Percentiles rank a stretch among this genome's conserved stretches.
phyloP scores from a whole-genome alignment of 2,797 vertebrate species.

The Phrynocephalus vlangalii region DNA sequence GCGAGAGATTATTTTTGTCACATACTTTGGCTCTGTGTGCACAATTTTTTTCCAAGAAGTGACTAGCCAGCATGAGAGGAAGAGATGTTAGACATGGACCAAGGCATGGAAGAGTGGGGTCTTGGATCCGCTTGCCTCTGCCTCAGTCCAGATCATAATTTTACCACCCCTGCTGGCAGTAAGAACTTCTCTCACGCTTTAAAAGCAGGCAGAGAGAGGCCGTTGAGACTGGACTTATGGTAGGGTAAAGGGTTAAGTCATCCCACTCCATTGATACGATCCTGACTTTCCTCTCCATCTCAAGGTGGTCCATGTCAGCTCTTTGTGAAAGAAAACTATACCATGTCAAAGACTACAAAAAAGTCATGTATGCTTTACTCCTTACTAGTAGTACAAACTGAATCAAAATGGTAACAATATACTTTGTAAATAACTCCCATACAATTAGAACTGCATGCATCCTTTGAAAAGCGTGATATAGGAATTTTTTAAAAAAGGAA shows the following conservation, averaged over 20 bases:
- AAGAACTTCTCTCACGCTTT: neutral
- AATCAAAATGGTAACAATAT: neutral
- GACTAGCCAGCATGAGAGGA: no score
- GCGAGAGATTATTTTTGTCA: neutral
- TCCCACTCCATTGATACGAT: no score
- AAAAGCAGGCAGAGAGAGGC: neutral
- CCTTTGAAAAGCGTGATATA: neutral
- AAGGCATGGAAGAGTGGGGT: neutral
- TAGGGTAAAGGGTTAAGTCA: neutral
- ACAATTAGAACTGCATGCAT: neutral
- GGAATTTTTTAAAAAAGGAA: conserved; percentile 14
- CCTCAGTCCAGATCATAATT: neutral
- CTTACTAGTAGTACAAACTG: neutral
- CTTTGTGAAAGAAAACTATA: neutral
- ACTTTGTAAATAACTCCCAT: neutral
- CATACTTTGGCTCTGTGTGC: neutral
- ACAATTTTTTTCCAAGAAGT: neutral
- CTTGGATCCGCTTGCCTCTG: neutral
- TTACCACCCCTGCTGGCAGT: neutral
- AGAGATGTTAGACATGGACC: neutral
- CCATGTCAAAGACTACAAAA: neutral
- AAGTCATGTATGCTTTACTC: neutral
- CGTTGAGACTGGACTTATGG: neutral
- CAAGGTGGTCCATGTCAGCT: neutral
- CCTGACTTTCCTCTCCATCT: neutral